Base-by-base conservation (phyloP, 2,888 invertebrate species). In the Brenthis ino region DNA sequence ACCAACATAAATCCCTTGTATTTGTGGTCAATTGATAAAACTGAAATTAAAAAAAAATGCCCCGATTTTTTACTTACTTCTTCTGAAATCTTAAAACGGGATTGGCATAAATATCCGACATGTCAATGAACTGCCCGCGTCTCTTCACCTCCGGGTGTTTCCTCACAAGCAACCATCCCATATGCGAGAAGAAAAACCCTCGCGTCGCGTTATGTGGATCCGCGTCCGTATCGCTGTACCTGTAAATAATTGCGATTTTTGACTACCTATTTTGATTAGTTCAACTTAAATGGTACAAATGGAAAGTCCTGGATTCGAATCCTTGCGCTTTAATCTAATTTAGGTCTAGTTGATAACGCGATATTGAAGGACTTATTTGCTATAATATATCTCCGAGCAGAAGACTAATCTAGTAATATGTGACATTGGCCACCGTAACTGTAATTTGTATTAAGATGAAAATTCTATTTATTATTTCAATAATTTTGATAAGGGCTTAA, bases 111-210 rank as follows among this genome's bases (percentile, higher is more conserved):
- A 97, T 89, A 82, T 97, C 97, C 13, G 94, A 94, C 77, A 96
- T 78, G 78, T 96, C 96, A 57, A 97, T 92, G 47, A 91, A 87
- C 71, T 95, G 94, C 64, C 97, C 97, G 78, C 95, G 95, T 61
- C 85, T 91, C 74, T 91, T 95, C 14, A 97, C 96, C 71, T 96
- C 95, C 0, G 95, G 95, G 79, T 97, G 97, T 82, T 97, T 97
- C 71, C 93, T 94, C 77, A 94, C 94, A 70, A 97, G 81, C 57
- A 97, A 85, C 97, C 97, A 97, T 16, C 97, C 97, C 64, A 97
- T 93, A 83, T 97, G 97, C 0, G 97, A 93, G 85, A 96, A 97
- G 92, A 97, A 97, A 86, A 97, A 96, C 6, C 97, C 97, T 47
- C 96, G 89, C 14, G 81, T 94, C 2, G 96, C 95, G 80, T 96